Conservation (phyloP, 2,113 vertebrate genomes). For the Acanthochromis polyacanthus region DNA sequence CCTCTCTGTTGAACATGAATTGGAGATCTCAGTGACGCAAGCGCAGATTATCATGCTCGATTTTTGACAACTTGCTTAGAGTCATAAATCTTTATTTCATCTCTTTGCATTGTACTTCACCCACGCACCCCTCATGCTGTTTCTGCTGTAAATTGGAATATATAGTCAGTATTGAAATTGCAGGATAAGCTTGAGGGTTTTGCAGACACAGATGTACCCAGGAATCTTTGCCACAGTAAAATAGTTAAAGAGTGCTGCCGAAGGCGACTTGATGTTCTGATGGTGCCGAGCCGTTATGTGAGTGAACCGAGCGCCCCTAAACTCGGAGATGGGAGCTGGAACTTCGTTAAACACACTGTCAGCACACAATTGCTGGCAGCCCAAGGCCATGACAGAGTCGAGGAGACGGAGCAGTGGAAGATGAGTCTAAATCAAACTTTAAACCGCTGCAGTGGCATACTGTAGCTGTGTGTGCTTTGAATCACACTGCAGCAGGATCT, state of each 20-base stretch:
- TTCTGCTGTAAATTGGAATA: conserved; percentile 44
- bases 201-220: conserved; percentile 63
- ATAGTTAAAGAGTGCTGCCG: conserved; percentile 61
- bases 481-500: conserved; percentile 42
- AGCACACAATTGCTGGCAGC: conserved; percentile 62
- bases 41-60: conserved; percentile 36
- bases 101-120: conserved; percentile 39
- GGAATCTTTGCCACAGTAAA: conserved; percentile 70
- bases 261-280: conserved; percentile 51
- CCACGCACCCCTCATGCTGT: conserved; percentile 45
- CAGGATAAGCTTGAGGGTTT: conserved; percentile 59
- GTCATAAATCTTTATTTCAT: conserved; percentile 58
- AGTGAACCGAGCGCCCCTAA: conserved; percentile 64
- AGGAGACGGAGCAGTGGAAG: conserved; percentile 59
- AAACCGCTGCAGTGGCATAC: conserved; percentile 47
- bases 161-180: conserved; percentile 38
- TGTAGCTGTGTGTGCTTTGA: conserved; percentile 48
- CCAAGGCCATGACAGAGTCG: conserved; percentile 76
- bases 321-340: conserved; percentile 64
- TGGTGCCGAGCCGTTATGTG: conserved; percentile 60
- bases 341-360: conserved; percentile 66
- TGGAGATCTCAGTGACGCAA: conserved; percentile 49
- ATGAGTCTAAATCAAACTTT: conserved; percentile 67
- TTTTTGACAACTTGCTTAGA: conserved; percentile 46
- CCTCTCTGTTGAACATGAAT: conserved; percentile 36